Conservation (phyloP, 2,888 invertebrate genomes). For the Synanthedon myopaeformis region DNA sequence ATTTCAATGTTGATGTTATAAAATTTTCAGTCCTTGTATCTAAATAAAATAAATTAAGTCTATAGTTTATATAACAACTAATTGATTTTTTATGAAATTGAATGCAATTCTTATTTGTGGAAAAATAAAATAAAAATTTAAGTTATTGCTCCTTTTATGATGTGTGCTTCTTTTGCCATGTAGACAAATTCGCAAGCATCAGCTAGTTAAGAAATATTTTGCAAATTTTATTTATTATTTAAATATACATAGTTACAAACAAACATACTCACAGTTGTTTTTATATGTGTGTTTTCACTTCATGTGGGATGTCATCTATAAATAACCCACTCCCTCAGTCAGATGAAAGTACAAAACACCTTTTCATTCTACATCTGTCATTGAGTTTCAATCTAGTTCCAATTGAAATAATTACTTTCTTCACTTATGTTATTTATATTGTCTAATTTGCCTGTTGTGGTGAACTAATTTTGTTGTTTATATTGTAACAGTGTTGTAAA, state of each 20-base stretch:
- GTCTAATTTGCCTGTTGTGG: neutral
- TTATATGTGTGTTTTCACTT: conserved; percentile 33
- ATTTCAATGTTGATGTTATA: too few relatives aligned
- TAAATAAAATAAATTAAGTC: too few relatives aligned
- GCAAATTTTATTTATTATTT: neutral
- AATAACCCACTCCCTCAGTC: conserved; percentile 45
- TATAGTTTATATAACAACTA: too few relatives aligned
- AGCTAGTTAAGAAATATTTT: neutral
- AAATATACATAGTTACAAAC: neutral
- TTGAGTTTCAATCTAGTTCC: neutral
- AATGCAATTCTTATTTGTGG: too few relatives aligned
- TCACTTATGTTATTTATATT: neutral
- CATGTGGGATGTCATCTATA: conserved; percentile 55
- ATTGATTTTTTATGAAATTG: too few relatives aligned
- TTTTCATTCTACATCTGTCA: neutral
- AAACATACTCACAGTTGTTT: conserved; percentile 7
- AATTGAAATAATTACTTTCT: neutral
- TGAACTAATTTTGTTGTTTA: neutral
- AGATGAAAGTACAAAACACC: conserved; percentile 6
- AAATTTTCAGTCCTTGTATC: too few relatives aligned
- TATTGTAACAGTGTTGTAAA: conserved; percentile 13
- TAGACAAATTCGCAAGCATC: too few relatives aligned
- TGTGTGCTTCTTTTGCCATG: too few relatives aligned
- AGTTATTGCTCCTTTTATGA: too few relatives aligned
- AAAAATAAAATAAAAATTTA: too few relatives aligned